phyloP scores from a whole-genome alignment of 2,797 vertebrate species.

The Tinamus major region DNA sequence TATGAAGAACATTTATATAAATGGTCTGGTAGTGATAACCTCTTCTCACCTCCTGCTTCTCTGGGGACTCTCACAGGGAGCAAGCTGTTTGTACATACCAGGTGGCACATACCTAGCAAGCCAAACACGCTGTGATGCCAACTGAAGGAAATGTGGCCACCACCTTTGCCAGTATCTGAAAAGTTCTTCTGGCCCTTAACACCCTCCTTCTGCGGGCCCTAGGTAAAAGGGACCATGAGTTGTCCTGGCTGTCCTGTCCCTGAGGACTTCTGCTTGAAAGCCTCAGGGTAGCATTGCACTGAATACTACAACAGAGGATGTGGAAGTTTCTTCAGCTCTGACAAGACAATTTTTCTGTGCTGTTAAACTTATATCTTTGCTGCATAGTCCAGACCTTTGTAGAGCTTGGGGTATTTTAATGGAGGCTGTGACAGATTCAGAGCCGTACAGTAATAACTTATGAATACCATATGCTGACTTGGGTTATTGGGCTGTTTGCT shows the following conservation, averaged over 20 bases:
- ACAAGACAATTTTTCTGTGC: not conserved
- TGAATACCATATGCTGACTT: constrained; percentile 12
- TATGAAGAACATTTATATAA: not conserved
- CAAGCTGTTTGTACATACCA: not conserved
- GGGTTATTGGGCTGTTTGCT: constrained; percentile 14
- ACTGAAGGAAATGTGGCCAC: not conserved
- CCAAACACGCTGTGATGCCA: not conserved
- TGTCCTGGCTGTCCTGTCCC: not conserved
- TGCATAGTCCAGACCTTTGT: not conserved
- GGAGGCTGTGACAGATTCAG: not conserved
- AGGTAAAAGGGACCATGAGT: not conserved
- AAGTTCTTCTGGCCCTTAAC: too few relatives aligned
- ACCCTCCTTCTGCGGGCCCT: not conserved
- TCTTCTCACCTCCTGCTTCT: not conserved
- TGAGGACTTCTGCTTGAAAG: not conserved
- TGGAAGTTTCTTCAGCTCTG: not conserved
- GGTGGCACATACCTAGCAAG: not conserved
- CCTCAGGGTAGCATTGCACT: not conserved
- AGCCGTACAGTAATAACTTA: constrained; percentile 11
- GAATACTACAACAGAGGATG: not conserved
- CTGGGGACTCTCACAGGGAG: not conserved
- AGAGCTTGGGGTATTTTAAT: not conserved
- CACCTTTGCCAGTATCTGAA: too few relatives aligned
- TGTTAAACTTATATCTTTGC: not conserved
- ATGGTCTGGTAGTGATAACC: not conserved